A percentile compares a stretch with the other conserved stretches of the same genome.
Evolutionary conservation across 1,140 invertebrate species (phyloP).

Genomic region (Antheraea pernyi): DNA sequence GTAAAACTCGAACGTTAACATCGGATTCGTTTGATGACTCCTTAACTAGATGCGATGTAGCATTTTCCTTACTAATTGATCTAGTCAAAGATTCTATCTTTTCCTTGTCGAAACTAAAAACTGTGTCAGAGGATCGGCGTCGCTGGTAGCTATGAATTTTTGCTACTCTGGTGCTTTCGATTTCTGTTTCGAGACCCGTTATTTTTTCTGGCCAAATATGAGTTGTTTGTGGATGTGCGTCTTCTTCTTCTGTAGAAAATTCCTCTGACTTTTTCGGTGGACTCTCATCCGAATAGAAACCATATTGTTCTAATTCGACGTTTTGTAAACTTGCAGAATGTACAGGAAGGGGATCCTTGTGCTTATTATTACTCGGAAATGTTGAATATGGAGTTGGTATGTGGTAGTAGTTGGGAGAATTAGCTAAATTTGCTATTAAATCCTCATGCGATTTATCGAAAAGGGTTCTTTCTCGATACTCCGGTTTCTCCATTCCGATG

Average conservation of each 20-base stretch:
- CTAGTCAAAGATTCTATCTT: slow-evolving; percentile 84
- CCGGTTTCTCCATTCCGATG: slow-evolving; percentile 64
- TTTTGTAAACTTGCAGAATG: slow-evolving; percentile 84
- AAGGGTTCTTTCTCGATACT: slow-evolving; percentile 66
- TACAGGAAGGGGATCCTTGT: slow-evolving; percentile 81
- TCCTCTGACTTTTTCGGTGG: slow-evolving; percentile 65
- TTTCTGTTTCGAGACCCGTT: slow-evolving; percentile 77
- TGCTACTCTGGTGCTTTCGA: slow-evolving; percentile 64
- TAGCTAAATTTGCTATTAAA: slow-evolving; percentile 79
- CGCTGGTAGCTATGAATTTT: slow-evolving; percentile 74
- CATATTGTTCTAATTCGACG: slow-evolving; percentile 83
- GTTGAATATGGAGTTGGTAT: slow-evolving; percentile 82
- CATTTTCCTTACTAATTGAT: slow-evolving; percentile 71
- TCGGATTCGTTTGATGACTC: slow-evolving; percentile 80
- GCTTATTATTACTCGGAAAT: slow-evolving; percentile 80
- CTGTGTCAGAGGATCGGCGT: slow-evolving; percentile 80
- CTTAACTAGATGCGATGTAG: slow-evolving; percentile 66
- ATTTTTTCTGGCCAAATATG: slow-evolving; percentile 81
- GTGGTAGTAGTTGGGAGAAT: slow-evolving; percentile 81
- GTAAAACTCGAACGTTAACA: slow-evolving; percentile 71
- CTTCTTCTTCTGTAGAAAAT: slow-evolving; percentile 68
- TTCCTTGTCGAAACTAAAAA: slow-evolving; percentile 86
- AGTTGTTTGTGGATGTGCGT: slow-evolving; percentile 61
- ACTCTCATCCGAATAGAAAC: slow-evolving; percentile 65
- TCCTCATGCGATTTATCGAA: slow-evolving; percentile 80